Conservation (phyloP, 2,797 vertebrate species). For the Acrocephalus scirpaceus region DNA sequence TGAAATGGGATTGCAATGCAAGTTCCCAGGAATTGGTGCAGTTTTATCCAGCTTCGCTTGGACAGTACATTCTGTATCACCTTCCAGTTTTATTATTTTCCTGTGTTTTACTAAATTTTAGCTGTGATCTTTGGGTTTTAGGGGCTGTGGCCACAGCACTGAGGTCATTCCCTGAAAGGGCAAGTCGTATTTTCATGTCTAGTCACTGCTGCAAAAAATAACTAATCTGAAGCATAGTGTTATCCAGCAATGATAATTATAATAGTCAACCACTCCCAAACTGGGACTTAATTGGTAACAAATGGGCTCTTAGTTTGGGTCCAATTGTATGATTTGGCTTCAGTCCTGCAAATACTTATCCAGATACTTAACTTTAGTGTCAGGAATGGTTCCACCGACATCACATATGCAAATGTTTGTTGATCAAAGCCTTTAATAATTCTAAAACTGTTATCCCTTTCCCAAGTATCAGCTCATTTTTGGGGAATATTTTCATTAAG, state of each 20-base stretch:
- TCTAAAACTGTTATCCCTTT: background rate
- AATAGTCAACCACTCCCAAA: background rate
- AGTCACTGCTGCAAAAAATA: background rate
- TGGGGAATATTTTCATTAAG: background rate
- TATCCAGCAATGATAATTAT: background rate
- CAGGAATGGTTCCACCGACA: constrained; percentile 32
- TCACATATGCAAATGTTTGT: constrained; percentile 33
- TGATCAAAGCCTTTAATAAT: background rate
- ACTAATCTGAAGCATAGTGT: background rate
- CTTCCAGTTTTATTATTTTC: background rate
- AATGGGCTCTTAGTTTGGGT: constrained; percentile 10
- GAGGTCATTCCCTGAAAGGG: background rate
- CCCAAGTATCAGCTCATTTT: background rate
- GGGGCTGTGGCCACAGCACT: background rate
- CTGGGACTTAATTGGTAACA: constrained; percentile 35
- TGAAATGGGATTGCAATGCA: background rate
- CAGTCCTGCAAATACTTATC: constrained; percentile 45
- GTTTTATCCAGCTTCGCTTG: background rate
- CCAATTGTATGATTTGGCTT: constrained; percentile 45
- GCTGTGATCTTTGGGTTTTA: background rate
- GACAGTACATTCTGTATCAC: background rate
- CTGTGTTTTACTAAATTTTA: background rate
- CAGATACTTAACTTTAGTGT: constrained; percentile 34
- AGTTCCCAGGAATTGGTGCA: background rate
- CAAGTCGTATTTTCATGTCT: background rate